A percentile compares a stretch with the other conserved stretches of the same genome.
Conservation (phyloP, 2,888 invertebrate species). For the Nomada flava region DNA sequence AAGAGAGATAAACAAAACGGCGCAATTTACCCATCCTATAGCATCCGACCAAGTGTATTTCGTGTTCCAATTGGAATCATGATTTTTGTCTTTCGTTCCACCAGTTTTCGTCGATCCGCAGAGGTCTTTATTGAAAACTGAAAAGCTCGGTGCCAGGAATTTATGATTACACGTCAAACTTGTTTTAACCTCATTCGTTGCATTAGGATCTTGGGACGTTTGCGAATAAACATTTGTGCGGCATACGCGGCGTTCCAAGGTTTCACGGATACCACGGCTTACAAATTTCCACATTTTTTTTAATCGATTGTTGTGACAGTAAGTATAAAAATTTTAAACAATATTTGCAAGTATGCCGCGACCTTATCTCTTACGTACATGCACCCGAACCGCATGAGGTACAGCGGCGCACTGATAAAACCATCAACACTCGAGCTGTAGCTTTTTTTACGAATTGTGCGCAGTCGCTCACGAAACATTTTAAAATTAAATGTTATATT, state of each 20-base stretch:
- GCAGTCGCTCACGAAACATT: background rate
- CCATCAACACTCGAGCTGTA: conserved; percentile 1
- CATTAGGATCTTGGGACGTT: conserved; percentile 69
- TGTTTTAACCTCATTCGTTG: conserved; percentile 71
- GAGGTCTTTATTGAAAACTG: conserved; percentile 66
- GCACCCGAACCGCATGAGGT: conserved; percentile 33
- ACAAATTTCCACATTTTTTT: conserved; percentile 80
- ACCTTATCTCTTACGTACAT: conserved; percentile 8
- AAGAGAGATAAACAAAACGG: conserved; percentile 26
- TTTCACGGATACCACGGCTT: conserved; percentile 79
- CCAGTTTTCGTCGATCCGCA: conserved; percentile 69
- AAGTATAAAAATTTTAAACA: conserved; percentile 12
- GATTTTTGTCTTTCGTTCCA: conserved; percentile 72
- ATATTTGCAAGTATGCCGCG: background rate
- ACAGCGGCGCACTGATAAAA: conserved; percentile 40
- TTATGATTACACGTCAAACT: conserved; percentile 68
- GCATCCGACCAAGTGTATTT: conserved; percentile 79
- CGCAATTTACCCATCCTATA: conserved; percentile 78
- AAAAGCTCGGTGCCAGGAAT: conserved; percentile 67
- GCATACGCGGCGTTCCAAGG: conserved; percentile 77
- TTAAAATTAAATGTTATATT: background rate
- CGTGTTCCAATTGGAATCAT: conserved; percentile 76
- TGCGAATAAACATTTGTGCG: conserved; percentile 80
- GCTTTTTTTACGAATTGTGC: background rate
- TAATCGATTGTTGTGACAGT: background rate